Conservation (phyloP, 2,888 invertebrate genomes). For the Hedya salicella region DNA sequence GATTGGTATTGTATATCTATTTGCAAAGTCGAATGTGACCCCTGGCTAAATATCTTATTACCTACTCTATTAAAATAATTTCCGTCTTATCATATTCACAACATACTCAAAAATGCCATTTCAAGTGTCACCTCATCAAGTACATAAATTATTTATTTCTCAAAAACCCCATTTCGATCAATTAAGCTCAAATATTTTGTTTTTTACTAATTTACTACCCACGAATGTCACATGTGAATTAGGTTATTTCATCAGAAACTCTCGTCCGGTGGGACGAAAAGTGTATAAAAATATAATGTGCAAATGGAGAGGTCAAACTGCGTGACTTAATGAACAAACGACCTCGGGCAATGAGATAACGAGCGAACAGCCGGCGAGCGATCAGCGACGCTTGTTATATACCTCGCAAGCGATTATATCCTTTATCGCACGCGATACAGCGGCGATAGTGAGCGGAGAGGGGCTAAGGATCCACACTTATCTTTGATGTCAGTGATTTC, state of each 20-base stretch:
- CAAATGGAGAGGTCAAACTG: slow-evolving; percentile 39
- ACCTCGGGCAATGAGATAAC: slow-evolving; percentile 42
- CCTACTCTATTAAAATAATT: too few relatives aligned
- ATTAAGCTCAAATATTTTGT: too few relatives aligned
- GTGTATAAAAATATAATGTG: slow-evolving; percentile 41
- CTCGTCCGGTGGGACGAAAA: slow-evolving; percentile 9
- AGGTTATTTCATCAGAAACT: slow-evolving; percentile 33
- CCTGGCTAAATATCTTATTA: too few relatives aligned
- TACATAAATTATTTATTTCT: too few relatives aligned
- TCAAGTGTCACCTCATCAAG: too few relatives aligned
- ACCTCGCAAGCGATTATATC: slow-evolving; percentile 6
- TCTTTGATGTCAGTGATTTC: slow-evolving; percentile 43
- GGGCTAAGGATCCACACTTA: slow-evolving; percentile 29
- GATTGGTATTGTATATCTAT: too few relatives aligned
- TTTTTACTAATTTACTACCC: not conserved
- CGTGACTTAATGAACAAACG: slow-evolving; percentile 41
- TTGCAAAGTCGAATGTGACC: too few relatives aligned
- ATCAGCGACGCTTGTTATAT: slow-evolving; percentile 22
- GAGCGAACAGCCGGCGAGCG: slow-evolving; percentile 33
- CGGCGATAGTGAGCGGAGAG: slow-evolving; percentile 3
- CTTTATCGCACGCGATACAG: slow-evolving; percentile 9
- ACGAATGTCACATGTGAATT: slow-evolving; percentile 14
- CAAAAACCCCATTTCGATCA: not conserved
- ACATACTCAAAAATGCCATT: too few relatives aligned
- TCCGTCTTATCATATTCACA: too few relatives aligned